Evolutionary conservation across 2,888 invertebrate genomes (phyloP), one percentile per base, ranked within the genome.

Genomic region (Protula sp.): DNA sequence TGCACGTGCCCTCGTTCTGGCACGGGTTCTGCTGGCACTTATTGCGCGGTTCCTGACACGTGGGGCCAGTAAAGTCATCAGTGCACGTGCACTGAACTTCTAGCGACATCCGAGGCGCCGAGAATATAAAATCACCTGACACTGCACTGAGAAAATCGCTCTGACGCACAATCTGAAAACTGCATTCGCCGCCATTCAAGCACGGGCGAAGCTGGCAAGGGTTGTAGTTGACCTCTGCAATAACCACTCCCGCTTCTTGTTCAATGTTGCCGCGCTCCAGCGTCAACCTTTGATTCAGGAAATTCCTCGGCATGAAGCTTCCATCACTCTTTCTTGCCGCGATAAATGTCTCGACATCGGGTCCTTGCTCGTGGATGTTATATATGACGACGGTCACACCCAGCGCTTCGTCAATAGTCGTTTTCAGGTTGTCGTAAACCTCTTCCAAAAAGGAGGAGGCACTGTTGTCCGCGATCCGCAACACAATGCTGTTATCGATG

Each of bases 1-100:
- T 26, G 75, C 95, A 95, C 51, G 90, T 85, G 30, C 94, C 94
- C 29, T 92, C 93, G 77, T 92, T 85, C 64, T 91, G 83, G 73
- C 95, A 95, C n/a, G 94, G 94, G 80, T 94, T 93, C 0, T 92
- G 91, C 62, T 92, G 85, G 75, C 95, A 97, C 0, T 91, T 91
- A 77, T 94, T 92, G 0, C 91, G 89, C 2, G 81, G 74, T 26
- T 88, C 87, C 83, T 94, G 93, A 78, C 95, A 97, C 68, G 89
- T 88, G 78, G 90, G 90, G 2, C 97, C 95, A 14, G 91, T 86
- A 79, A 91, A 95, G 1, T 94, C 94, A 1, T 92, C 90, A 1
- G 92, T 87, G 77, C 95, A 97, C 1, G 92, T 83, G 73, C 95
- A 97, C 2, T 83, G 84, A 76, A 88, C 89, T 67, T 89, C 89